These are phyloP conservation scores for Echiichthys vipera DNA, from an alignment of 2,797 vertebrate genomes.

Conservation along the genomic window DNA sequence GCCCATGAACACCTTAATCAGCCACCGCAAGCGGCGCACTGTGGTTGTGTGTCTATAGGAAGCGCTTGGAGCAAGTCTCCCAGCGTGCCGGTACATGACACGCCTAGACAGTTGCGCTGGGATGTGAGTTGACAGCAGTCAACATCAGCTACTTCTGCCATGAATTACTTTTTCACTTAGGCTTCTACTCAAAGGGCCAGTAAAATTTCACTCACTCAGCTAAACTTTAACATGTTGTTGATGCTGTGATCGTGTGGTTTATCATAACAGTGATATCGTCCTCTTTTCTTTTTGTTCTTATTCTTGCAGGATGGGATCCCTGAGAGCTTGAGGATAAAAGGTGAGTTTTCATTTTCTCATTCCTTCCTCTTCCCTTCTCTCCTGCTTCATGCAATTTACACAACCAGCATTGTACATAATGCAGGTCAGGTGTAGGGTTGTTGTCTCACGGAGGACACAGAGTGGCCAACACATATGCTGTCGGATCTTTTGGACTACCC, in stretches of 20 bases:
- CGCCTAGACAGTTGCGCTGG: too few relatives aligned
- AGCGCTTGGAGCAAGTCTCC: too few relatives aligned
- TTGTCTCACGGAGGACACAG: conserved; percentile 1
- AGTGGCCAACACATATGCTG: background rate
- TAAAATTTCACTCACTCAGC: background rate
- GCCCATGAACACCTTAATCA: too few relatives aligned
- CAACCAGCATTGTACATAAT: background rate
- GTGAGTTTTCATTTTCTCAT: conserved; percentile 79
- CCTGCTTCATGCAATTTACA: background rate
- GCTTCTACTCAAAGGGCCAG: too few relatives aligned
- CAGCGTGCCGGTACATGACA: too few relatives aligned
- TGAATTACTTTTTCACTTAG: too few relatives aligned
- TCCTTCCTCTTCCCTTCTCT: background rate
- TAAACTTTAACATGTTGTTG: conserved; percentile 8
- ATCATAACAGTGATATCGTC: conserved; percentile 47
- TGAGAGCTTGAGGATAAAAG: conserved; percentile 88
- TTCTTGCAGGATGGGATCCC: conserved; percentile 91
- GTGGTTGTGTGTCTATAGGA: too few relatives aligned
- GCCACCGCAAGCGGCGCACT: too few relatives aligned
- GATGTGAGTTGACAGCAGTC: too few relatives aligned
- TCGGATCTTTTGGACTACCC: background rate
- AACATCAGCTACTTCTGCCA: too few relatives aligned
- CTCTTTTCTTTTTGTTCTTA: conserved; percentile 64
- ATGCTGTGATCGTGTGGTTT: conserved; percentile 22
- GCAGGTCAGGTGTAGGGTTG: background rate